Evolutionary conservation across 2,888 invertebrate species (phyloP), one percentile per base, ranked within the genome.

Genomic region (Phaonia tiefii): DNA sequence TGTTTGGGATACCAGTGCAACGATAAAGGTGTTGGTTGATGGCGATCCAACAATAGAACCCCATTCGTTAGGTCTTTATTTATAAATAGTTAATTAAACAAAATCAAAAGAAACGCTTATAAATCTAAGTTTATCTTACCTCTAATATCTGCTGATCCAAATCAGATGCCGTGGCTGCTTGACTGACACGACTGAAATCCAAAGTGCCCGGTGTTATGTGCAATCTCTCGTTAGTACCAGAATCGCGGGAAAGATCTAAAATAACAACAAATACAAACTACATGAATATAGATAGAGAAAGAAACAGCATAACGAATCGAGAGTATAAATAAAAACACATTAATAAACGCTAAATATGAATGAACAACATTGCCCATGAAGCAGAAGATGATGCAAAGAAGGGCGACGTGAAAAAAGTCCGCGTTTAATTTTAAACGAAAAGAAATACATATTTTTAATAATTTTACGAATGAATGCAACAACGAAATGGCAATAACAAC

Each of bases 111-210:
- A 31, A 22, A 25, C 54, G 13, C 13, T 54, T 13, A 54, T 54
- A 54, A 54, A 54, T 15, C 2, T 25, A 1, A 2, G 54, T 54
- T 54, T 54, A 22, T 54, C 86, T 86, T 83, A 90, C 91, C 89
- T 91, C 91, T 85, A 90, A 85, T 83, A 91, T 90, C 86, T 91
- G 90, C 85, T 90, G 90, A 88, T 91, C 89, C 78, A 91, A 88
- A 85, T 91, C 73, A 85, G 86, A 85, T 88, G 88, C 84, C 86
- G 86, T 83, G 56, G 77, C 75, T 87, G 86, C 84, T 88, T 89
- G 83, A 17, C 22, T 17, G 86, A 89, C 82, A 89, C 90, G 84
- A 90, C 85, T 80, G 88, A 85, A 85, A 90, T 84, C 74, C 75
- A 81, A 72, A 72, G 87, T 86, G 82, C 88, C 87, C 74, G 89